Evolutionary conservation across 2,888 invertebrate genomes (phyloP), one percentile per base, ranked within the genome.

Genomic region (Atherix ibis): DNA sequence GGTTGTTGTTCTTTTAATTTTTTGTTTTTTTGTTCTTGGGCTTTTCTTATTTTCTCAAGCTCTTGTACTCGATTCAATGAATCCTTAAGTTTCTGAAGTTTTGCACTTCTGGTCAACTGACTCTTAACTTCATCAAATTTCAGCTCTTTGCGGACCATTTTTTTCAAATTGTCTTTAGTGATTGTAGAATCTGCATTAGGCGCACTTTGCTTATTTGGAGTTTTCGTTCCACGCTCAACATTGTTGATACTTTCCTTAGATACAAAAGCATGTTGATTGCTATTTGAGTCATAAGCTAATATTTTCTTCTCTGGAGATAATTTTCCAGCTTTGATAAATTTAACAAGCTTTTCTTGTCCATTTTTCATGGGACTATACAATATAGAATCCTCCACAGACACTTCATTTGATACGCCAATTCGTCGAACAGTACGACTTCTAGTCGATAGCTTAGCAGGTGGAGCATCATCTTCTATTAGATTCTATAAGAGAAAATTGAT

Each of bases 51-150:
- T 48, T 71, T 71, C 37, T 71, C 67, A 41, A 76, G 68, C 41
- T 74, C 71, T 35, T 74, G 74, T 27, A 81, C 68, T 27, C 71
- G 67, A 5, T 70, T 67, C 17, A 82, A 67, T 1, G 72, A 70
- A 4, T 76, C 76, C 50, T 71, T 75, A 4, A 83, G 52, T 50
- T 83, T 79, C 31, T 71, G 70, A 44, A 83, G 59, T 46, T 77
- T 71, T 32, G 71, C 69, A 50, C 79, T 81, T 27, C 71, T 68
- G 31, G 68, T 66, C 40, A 84, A 59, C 52, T 68, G 77, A 36
- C 68, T 69, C 49, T 72, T 73, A 9, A 84, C 72, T 44, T 82
- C 77, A 17, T 72, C 73, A 32, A 81, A 62, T 42, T 70, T 73
- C 27, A 79, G 58, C 40, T 80, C 75, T 47, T 72, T 66, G 6